A percentile compares a stretch with the other conserved stretches of the same genome.
phyloP scores from a whole-genome alignment of 2,888 invertebrate species.

The Zygothrica quintamaculata region DNA sequence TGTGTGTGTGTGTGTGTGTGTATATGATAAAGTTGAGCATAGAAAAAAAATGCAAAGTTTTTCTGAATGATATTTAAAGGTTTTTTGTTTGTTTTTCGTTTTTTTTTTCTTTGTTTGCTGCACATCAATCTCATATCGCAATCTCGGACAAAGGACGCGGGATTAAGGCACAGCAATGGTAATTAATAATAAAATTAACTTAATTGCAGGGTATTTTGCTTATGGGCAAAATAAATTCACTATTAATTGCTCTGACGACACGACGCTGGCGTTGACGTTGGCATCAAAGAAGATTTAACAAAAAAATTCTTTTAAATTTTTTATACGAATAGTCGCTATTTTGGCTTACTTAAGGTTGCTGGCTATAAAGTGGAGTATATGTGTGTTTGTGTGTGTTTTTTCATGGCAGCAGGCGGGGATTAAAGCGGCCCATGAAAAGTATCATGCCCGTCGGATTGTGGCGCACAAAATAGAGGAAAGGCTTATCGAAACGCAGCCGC shows the following conservation, averaged over 20 bases:
- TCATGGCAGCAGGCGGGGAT: constrained; percentile 92
- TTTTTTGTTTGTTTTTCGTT: constrained; percentile 14
- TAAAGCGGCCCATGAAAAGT: constrained; percentile 94
- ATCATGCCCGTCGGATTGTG: constrained; percentile 97
- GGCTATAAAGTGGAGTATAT: too few relatives aligned
- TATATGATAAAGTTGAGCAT: constrained; percentile 23
- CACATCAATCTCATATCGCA: constrained; percentile 81
- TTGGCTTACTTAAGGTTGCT: constrained; percentile 58
- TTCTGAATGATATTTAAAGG: constrained; percentile 3
- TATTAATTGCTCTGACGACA: constrained; percentile 50
- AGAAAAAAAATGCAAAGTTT: constrained; percentile 26
- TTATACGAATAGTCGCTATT: constrained; percentile 27
- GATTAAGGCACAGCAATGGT: constrained; percentile 82
- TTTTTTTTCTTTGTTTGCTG: constrained; percentile 59
- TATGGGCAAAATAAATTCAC: constrained; percentile 63
- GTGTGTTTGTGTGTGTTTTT: constrained; percentile 6
- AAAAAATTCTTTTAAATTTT: constrained; percentile 24
- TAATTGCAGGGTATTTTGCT: constrained; percentile 57
- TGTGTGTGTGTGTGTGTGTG: constrained; percentile 6
- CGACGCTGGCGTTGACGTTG: too few relatives aligned
- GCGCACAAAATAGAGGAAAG: constrained; percentile 94
- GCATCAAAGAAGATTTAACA: constrained; percentile 41
- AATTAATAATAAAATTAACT: constrained; percentile 65
- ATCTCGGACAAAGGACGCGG: constrained; percentile 59
- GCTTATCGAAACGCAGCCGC: constrained; percentile 92